phyloP scores from a whole-genome alignment of 2,797 vertebrate genomes.

The Danio jaintianensis region DNA sequence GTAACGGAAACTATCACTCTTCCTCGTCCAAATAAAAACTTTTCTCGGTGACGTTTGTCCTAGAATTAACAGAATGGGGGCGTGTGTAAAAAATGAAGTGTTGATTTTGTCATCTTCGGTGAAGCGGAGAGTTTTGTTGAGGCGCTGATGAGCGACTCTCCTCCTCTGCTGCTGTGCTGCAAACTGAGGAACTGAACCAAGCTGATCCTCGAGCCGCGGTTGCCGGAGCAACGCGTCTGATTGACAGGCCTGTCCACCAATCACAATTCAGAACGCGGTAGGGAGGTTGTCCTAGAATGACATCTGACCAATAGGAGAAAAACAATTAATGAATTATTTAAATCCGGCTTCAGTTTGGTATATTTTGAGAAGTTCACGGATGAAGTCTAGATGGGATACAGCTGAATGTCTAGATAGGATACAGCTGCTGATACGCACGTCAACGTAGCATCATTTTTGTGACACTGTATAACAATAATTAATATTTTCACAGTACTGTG shows the following conservation, averaged over 20 bases:
- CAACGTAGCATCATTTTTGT: too few relatives aligned
- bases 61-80: neutral
- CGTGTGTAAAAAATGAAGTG: slow-evolving; percentile 5
- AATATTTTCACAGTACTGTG: too few relatives aligned
- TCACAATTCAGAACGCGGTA: slow-evolving; percentile 33
- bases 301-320: neutral
- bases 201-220: slow-evolving; percentile 57
- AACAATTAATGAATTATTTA: slow-evolving; percentile 19
- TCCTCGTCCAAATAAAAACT: slow-evolving; percentile 2
- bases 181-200: neutral
- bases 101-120: slow-evolving; percentile 24
- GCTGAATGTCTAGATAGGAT: too few relatives aligned
- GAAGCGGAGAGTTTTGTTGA: neutral
- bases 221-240: slow-evolving; percentile 65
- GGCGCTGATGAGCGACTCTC: neutral
- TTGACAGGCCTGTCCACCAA: slow-evolving; percentile 64
- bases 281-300: neutral
- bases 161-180: neutral
- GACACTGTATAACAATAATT: too few relatives aligned
- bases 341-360: too few relatives aligned
- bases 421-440: too few relatives aligned
- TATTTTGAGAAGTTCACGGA: too few relatives aligned
- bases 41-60: neutral
- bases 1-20: neutral
- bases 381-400: too few relatives aligned